Percentiles rank a stretch among this genome's conserved stretches.
These are phyloP conservation scores for Volucella inflata DNA, from an alignment of 2,888 invertebrate genomes.

Conservation along the genomic window DNA sequence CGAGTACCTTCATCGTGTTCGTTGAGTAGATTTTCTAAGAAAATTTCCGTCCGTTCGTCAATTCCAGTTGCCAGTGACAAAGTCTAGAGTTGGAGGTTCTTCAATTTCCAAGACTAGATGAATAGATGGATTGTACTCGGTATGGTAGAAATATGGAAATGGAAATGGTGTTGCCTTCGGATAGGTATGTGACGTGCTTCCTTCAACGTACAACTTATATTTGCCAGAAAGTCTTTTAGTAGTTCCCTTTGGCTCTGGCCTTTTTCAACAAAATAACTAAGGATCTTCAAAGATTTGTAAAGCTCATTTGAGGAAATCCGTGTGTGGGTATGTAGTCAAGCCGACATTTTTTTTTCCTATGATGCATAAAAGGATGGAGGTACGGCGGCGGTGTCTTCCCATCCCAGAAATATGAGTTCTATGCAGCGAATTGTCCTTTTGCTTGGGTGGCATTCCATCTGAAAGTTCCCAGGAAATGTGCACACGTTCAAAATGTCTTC, in stretches of 20 bases:
- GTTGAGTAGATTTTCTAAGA: constrained; percentile 51
- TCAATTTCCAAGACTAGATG: not conserved
- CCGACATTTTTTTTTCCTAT: constrained; percentile 50
- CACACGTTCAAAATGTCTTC: constrained; percentile 21
- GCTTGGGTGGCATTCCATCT: not conserved
- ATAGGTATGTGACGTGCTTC: constrained; percentile 55
- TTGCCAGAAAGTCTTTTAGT: constrained; percentile 39
- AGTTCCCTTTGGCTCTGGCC: constrained; percentile 2
- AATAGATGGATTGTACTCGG: constrained; percentile 9
- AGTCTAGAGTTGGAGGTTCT: not conserved
- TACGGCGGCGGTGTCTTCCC: constrained; percentile 21
- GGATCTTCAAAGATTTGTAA: constrained; percentile 77
- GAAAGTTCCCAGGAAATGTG: constrained; percentile 33
- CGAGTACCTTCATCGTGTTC: too few relatives aligned
- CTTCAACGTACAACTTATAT: constrained; percentile 44
- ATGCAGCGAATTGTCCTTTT: constrained; percentile 27
- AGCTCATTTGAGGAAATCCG: constrained; percentile 80
- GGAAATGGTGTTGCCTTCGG: constrained; percentile 46
- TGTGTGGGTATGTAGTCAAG: constrained; percentile 65
- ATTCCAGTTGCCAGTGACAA: constrained; percentile 56
- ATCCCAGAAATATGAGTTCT: constrained; percentile 36
- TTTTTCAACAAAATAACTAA: constrained; percentile 52
- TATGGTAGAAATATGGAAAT: constrained; percentile 15
- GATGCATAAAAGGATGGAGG: constrained; percentile 65
- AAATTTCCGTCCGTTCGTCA: constrained; percentile 69